Percentiles rank a stretch among this genome's conserved stretches.
Conservation (phyloP, 2,888 invertebrate species). For the Zootermopsis nevadensis region DNA sequence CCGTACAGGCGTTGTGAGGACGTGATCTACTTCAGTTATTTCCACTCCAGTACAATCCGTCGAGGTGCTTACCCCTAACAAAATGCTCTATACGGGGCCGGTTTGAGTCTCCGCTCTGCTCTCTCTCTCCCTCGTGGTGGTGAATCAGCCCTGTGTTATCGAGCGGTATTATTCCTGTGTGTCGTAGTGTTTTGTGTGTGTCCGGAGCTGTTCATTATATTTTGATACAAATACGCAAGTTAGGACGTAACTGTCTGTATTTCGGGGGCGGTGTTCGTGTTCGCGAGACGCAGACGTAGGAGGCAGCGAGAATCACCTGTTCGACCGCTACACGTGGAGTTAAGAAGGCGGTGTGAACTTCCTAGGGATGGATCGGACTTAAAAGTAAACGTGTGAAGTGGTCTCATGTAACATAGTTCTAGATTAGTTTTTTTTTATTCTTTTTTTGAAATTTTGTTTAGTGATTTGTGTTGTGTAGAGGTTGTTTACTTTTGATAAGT, state of each 20-base stretch:
- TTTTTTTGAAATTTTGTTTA: too few relatives aligned
- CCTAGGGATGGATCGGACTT: neutral
- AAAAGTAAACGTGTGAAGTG: neutral
- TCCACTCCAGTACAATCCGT: neutral
- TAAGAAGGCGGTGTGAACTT: too few relatives aligned
- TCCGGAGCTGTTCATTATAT: neutral
- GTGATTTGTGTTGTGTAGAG: neutral
- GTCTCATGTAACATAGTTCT: too few relatives aligned
- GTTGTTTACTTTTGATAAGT: neutral
- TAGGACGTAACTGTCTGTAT: neutral
- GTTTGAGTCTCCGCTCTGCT: neutral
- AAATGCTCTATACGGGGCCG: slow-evolving; percentile 37
- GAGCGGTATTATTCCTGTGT: slow-evolving; percentile 30
- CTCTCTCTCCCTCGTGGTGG: slow-evolving; percentile 27
- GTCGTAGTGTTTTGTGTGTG: neutral
- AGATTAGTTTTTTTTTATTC: too few relatives aligned
- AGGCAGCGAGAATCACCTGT: neutral
- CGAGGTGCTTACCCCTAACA: neutral
- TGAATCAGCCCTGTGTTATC: slow-evolving; percentile 45
- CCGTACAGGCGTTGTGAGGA: too few relatives aligned
- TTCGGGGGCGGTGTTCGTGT: neutral
- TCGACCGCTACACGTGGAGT: neutral
- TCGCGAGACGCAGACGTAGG: neutral
- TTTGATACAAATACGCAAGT: neutral
- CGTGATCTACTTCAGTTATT: too few relatives aligned